These are phyloP conservation scores for Microchirus variegatus DNA, from an alignment of 2,797 vertebrate species.

Conservation along the genomic window DNA sequence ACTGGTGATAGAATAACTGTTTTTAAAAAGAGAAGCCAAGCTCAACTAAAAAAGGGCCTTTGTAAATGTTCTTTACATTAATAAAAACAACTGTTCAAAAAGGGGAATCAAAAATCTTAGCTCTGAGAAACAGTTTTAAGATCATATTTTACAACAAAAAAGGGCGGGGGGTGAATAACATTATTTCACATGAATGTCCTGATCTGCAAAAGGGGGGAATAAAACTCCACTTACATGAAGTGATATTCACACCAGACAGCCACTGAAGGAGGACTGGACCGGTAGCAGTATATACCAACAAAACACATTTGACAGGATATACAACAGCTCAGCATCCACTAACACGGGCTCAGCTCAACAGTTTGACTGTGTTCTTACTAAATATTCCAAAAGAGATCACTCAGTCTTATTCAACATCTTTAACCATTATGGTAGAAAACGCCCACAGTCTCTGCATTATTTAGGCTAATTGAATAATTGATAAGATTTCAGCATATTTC, in stretches of 20 bases:
- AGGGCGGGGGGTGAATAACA: constrained; percentile 36
- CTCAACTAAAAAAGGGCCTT: constrained; percentile 32
- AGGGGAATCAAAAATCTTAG: constrained; percentile 34
- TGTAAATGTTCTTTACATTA: constrained; percentile 18
- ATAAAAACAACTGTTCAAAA: constrained; percentile 35
- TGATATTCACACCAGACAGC: constrained; percentile 25
- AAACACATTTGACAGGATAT: constrained; percentile 26
- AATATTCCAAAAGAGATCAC: background rate
- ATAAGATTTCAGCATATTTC: background rate
- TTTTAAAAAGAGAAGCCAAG: constrained; percentile 9
- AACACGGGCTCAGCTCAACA: background rate
- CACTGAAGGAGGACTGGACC: constrained; percentile 40
- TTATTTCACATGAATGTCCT: constrained; percentile 48
- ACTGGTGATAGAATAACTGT: background rate
- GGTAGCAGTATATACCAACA: constrained; percentile 46
- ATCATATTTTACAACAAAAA: constrained; percentile 57
- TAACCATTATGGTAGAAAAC: no score
- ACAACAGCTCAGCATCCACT: constrained; percentile 7
- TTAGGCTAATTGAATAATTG: constrained; percentile 4
- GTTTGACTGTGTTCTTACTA: background rate
- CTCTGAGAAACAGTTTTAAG: constrained; percentile 43
- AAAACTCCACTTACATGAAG: constrained; percentile 29
- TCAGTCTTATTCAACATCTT: background rate
- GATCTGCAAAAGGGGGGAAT: constrained; percentile 19
- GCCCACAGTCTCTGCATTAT: no score